Percentiles rank a stretch among this genome's conserved stretches.
phyloP scores from a whole-genome alignment of 35 echinoderm and acorn worm genomes.

The Lytechinus variegatus region DNA sequence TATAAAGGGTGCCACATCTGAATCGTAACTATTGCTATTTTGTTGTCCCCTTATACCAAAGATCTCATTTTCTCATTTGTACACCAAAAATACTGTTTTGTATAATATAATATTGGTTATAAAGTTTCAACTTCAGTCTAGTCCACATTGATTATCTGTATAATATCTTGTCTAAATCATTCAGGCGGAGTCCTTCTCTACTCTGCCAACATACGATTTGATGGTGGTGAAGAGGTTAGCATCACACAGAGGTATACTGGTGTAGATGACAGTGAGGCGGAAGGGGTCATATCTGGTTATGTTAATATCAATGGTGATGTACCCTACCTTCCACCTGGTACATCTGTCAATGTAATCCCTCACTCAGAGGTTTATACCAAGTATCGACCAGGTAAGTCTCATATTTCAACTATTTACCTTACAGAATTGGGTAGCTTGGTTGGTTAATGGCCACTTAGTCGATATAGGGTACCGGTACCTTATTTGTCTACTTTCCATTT shows the following conservation, averaged over 20 bases:
- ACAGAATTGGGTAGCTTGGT: too few relatives aligned
- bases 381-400: conserved; percentile 35
- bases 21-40: too few relatives aligned
- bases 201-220: conserved; percentile 49
- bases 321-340: conserved; percentile 25
- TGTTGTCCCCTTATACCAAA: too few relatives aligned
- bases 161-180: background rate
- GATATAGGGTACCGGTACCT: too few relatives aligned
- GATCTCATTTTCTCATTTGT: too few relatives aligned
- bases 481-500: too few relatives aligned
- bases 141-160: background rate
- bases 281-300: conserved; percentile 44
- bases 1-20: too few relatives aligned
- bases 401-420: background rate
- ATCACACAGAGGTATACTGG: conserved; percentile 40
- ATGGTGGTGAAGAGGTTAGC: conserved; percentile 48
- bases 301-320: conserved; percentile 45
- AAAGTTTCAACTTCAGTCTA: too few relatives aligned
- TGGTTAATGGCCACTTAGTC: too few relatives aligned
- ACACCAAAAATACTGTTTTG: too few relatives aligned
- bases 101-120: too few relatives aligned
- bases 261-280: conserved; percentile 21
- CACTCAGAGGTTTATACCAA: conserved; percentile 60
- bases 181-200: conserved; percentile 50
- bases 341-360: conserved; percentile 29